A percentile compares a stretch with the other conserved stretches of the same genome.
These are phyloP conservation scores for Philaethria dido DNA, from an alignment of 2,888 invertebrate species.

Conservation along the genomic window DNA sequence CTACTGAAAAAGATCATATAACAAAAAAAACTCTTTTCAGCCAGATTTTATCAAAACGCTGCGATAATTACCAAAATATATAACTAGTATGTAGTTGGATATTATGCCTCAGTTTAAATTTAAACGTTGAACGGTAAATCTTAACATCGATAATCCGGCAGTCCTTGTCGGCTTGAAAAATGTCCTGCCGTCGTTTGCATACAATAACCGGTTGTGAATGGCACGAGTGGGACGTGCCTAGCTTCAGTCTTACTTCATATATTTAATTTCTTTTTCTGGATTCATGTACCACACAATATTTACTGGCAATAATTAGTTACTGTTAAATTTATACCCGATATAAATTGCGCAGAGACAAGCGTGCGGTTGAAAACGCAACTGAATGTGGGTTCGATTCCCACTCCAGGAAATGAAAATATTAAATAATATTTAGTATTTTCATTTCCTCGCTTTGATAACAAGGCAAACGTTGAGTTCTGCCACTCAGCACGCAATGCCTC, in stretches of 20 bases:
- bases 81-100: background rate
- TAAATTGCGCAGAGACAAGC: no score
- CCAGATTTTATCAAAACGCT: background rate
- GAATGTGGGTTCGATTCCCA: no score
- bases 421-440: no score
- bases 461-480: no score
- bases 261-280: conserved; percentile 57
- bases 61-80: background rate
- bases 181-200: conserved; percentile 71
- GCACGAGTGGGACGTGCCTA: conserved; percentile 56
- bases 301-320: no score
- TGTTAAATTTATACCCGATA: no score
- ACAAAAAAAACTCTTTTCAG: background rate
- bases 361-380: no score
- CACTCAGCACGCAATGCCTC: no score
- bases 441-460: no score
- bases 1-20: background rate
- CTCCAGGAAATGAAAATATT: no score
- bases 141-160: conserved; percentile 46
- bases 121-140: conserved; percentile 51
- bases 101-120: background rate
- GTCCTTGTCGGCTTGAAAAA: conserved; percentile 56
- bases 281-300: conserved; percentile 61
- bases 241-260: conserved; percentile 49
- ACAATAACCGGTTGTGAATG: conserved; percentile 75